A percentile compares a stretch with the other conserved stretches of the same genome.
phyloP scores from a whole-genome alignment of 2,113 vertebrate species.

The Falco punctatus region DNA sequence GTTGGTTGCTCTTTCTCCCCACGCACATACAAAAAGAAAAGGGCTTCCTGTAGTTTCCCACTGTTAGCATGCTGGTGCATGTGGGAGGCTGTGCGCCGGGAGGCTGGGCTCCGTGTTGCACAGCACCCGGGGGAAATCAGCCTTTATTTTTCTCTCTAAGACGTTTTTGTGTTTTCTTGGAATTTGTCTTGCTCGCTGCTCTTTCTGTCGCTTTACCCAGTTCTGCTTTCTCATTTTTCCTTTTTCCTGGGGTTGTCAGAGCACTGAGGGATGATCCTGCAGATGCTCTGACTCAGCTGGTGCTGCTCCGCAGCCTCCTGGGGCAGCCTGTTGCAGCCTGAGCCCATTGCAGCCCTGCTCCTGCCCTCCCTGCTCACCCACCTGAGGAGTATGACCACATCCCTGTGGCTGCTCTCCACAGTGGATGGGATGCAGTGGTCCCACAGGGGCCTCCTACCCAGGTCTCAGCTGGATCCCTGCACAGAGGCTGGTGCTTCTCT shows the following conservation, averaged over 20 bases:
- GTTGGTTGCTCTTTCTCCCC: neutral
- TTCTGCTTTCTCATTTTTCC: fast-evolving
- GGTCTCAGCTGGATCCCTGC: fast-evolving
- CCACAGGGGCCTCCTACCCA: fast-evolving
- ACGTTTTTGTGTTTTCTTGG: neutral
- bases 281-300: fast-evolving
- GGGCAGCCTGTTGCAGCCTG: neutral
- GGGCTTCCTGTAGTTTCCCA: neutral
- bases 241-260: neutral
- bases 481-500: neutral
- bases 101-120: fast-evolving
- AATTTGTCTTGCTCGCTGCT: neutral
- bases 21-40: fast-evolving
- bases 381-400: fast-evolving
- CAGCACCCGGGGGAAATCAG: fast-evolving
- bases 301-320: neutral
- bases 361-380: fast-evolving
- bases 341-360: neutral
- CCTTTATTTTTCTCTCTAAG: neutral
- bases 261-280: neutral
- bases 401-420: fast-evolving
- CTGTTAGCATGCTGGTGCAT: fast-evolving
- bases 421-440: neutral
- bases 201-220: neutral
- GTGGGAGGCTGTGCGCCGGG: fast-evolving